Conservation (phyloP, 2,888 invertebrate species). For the Hypsopygia costalis region DNA sequence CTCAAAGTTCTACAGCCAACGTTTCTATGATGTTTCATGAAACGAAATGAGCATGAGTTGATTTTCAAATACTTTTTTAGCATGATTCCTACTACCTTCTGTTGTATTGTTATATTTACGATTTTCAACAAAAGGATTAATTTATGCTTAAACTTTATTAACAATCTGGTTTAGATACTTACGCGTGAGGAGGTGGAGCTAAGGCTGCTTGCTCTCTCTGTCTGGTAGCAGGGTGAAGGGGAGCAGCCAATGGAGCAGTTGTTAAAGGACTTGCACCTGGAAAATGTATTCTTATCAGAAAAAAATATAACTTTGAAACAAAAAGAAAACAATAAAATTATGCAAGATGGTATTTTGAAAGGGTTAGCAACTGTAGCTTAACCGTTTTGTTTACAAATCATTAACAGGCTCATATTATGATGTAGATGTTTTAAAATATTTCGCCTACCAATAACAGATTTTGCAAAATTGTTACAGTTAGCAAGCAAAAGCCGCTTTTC, state of each 20-base stretch:
- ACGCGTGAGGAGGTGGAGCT: constrained; percentile 73
- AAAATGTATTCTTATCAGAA: constrained; percentile 9
- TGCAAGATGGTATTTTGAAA: too few relatives aligned
- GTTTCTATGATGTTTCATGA: constrained; percentile 60
- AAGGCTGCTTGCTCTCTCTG: constrained; percentile 65
- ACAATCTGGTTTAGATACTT: constrained; percentile 33
- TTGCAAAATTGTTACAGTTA: too few relatives aligned
- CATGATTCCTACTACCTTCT: constrained; percentile 2
- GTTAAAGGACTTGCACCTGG: constrained; percentile 60
- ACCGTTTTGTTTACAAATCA: too few relatives aligned
- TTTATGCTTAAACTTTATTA: background rate
- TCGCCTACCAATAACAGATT: too few relatives aligned
- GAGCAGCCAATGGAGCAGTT: constrained; percentile 64
- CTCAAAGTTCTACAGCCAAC: constrained; percentile 12
- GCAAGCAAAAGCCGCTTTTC: too few relatives aligned
- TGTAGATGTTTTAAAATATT: too few relatives aligned
- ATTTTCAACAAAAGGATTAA: background rate
- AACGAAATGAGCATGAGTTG: constrained; percentile 58
- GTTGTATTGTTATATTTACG: background rate
- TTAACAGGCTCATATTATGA: too few relatives aligned
- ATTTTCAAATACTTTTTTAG: constrained; percentile 4
- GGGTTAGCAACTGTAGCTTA: too few relatives aligned
- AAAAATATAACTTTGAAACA: too few relatives aligned
- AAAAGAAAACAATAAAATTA: too few relatives aligned
- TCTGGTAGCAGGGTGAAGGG: constrained; percentile 65